phyloP scores from a whole-genome alignment of 2,888 invertebrate genomes.

The Mystacides longicornis region DNA sequence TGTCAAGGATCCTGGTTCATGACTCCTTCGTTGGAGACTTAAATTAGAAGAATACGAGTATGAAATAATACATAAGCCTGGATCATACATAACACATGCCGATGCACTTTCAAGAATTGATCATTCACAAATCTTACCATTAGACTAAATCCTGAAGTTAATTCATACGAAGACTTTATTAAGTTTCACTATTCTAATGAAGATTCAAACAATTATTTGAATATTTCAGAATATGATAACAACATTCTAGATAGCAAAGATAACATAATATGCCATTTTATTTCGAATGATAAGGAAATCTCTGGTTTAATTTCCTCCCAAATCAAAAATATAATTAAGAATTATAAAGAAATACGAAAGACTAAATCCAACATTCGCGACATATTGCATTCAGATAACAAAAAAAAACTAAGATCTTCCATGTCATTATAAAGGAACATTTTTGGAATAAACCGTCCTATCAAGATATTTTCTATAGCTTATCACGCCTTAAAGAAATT shows the following conservation, averaged over 20 bases:
- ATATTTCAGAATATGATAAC: background rate
- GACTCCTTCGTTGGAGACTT: constrained; percentile 31
- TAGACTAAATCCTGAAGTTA: constrained; percentile 18
- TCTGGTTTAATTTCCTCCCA: background rate
- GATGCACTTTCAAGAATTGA: constrained; percentile 24
- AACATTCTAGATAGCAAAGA: constrained; percentile 6
- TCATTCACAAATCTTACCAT: background rate
- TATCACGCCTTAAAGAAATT: constrained; percentile 15
- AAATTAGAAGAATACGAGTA: constrained; percentile 31
- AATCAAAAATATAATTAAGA: constrained; percentile 2
- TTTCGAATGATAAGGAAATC: constrained; percentile 8
- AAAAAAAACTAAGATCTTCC: background rate
- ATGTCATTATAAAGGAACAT: constrained; percentile 20
- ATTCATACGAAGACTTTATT: constrained; percentile 14
- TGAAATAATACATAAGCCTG: constrained; percentile 29
- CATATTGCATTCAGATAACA: background rate
- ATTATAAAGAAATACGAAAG: background rate
- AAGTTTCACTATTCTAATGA: background rate
- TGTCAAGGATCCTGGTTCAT: constrained; percentile 29
- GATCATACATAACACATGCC: constrained; percentile 29
- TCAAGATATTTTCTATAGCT: constrained; percentile 26
- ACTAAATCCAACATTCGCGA: background rate
- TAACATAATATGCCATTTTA: background rate
- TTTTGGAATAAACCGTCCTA: constrained; percentile 26
- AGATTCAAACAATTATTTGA: background rate